Evolutionary conservation across 1,140 invertebrate genomes (phyloP).

Genomic region (Anastatus disparis): DNA sequence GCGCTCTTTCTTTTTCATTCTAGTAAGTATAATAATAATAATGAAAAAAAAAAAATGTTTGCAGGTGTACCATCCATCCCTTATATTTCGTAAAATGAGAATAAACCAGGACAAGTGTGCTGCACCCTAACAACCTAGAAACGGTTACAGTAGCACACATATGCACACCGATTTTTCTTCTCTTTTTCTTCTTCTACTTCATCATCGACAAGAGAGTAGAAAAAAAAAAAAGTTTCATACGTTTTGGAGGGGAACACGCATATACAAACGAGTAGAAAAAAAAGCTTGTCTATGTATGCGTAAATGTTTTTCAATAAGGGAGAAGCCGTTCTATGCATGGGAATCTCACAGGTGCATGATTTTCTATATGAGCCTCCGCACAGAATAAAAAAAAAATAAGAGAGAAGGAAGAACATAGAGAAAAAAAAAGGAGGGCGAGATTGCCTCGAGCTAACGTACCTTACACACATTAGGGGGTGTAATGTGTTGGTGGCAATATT

Average conservation of each 20-base stretch:
- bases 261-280: not conserved
- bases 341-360: slow-evolving; percentile 65
- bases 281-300: slow-evolving; percentile 35
- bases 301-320: slow-evolving; percentile 54
- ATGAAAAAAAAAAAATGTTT: slow-evolving; percentile 44
- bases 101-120: slow-evolving; percentile 61
- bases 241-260: not conserved
- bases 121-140: slow-evolving; percentile 37
- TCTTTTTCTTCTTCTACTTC: slow-evolving; percentile 37
- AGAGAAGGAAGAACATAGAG: slow-evolving; percentile 40
- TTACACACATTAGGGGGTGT: slow-evolving; percentile 23
- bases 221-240: not conserved
- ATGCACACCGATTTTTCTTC: slow-evolving; percentile 56
- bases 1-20: slow-evolving; percentile 39
- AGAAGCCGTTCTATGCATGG: slow-evolving; percentile 54
- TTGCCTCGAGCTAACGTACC: slow-evolving; percentile 15
- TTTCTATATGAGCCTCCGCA: slow-evolving; percentile 54
- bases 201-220: not conserved
- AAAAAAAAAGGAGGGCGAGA: not conserved
- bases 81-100: slow-evolving; percentile 51
- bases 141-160: slow-evolving; percentile 63
- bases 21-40: not conserved
- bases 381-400: too few relatives aligned
- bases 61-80: slow-evolving; percentile 62
- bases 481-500: slow-evolving; percentile 59